These are phyloP conservation scores for Willowsia nigromaculata DNA, from an alignment of 2,888 invertebrate species.

Conservation along the genomic window DNA sequence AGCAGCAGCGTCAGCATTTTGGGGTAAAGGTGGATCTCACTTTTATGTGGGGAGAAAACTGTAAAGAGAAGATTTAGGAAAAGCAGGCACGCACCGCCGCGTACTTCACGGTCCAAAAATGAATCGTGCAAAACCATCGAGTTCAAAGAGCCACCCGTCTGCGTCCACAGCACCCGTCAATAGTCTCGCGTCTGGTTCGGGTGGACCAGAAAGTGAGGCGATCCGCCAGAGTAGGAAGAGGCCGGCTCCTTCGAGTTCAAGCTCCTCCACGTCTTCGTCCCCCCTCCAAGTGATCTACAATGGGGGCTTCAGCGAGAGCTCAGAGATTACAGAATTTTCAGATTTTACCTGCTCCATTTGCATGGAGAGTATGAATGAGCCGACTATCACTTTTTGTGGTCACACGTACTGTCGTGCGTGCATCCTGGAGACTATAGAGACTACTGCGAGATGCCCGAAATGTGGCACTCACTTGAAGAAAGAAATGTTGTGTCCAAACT, in stretches of 20 bases:
- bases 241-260: conserved; percentile 30
- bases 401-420: conserved; percentile 95
- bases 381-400: conserved; percentile 94
- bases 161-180: background rate
- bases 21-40: no score
- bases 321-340: conserved; percentile 24
- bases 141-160: conserved; percentile 42
- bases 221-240: conserved; percentile 46
- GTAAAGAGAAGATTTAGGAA: no score
- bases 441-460: conserved; percentile 88
- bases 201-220: background rate
- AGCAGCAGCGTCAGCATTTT: no score
- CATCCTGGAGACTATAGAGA: conserved; percentile 86
- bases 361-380: conserved; percentile 92
- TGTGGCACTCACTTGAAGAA: conserved; percentile 86
- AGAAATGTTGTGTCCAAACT: conserved; percentile 92
- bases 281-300: background rate
- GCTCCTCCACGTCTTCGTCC: background rate
- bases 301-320: background rate
- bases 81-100: no score
- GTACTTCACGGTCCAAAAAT: no score
- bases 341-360: conserved; percentile 88
- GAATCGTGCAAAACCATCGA: conserved; percentile 47
- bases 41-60: no score
- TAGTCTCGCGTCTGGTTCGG: background rate